Percentiles rank a stretch among this genome's conserved stretches.
Conservation (phyloP, 2,888 invertebrate genomes). For the Drosophila sordidula region DNA sequence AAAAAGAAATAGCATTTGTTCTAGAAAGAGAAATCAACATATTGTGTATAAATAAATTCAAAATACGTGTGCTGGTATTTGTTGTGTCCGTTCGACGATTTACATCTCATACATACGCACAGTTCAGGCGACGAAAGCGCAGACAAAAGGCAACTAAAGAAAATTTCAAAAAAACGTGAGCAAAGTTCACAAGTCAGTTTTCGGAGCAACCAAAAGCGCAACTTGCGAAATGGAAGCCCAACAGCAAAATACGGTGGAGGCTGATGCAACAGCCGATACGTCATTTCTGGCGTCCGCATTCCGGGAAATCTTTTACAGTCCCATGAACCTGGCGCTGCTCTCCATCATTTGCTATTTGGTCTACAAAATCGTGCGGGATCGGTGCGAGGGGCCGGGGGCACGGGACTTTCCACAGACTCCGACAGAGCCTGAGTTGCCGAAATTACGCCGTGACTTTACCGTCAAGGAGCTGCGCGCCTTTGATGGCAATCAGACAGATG, state of each 20-base stretch:
- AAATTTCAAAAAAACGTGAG: slow-evolving; percentile 15
- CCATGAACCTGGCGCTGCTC: slow-evolving; percentile 89
- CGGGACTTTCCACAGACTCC: slow-evolving; percentile 48
- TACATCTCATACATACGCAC: slow-evolving; percentile 36
- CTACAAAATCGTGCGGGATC: slow-evolving; percentile 90
- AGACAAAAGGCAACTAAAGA: not conserved
- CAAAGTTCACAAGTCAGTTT: slow-evolving; percentile 43
- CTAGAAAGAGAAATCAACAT: slow-evolving; percentile 50
- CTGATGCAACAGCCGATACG: slow-evolving; percentile 51
- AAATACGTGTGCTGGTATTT: slow-evolving; percentile 28
- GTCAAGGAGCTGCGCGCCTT: slow-evolving; percentile 93
- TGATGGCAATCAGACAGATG: slow-evolving; percentile 94
- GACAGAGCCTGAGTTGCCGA: slow-evolving; percentile 89
- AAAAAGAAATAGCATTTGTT: slow-evolving; percentile 23
- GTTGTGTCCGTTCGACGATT: slow-evolving; percentile 34
- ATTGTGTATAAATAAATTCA: slow-evolving; percentile 52
- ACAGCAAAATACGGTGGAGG: slow-evolving; percentile 34
- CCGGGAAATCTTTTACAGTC: slow-evolving; percentile 89
- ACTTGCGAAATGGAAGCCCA: slow-evolving; percentile 39
- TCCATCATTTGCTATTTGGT: slow-evolving; percentile 89
- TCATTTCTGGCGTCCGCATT: slow-evolving; percentile 81
- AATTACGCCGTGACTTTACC: slow-evolving; percentile 95
- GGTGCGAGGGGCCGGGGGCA: slow-evolving; percentile 84
- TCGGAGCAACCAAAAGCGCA: slow-evolving; percentile 5
- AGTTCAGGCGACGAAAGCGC: slow-evolving; percentile 1